Base-by-base conservation (phyloP, 2,797 vertebrate species). In the Propithecus perrieri region DNA sequence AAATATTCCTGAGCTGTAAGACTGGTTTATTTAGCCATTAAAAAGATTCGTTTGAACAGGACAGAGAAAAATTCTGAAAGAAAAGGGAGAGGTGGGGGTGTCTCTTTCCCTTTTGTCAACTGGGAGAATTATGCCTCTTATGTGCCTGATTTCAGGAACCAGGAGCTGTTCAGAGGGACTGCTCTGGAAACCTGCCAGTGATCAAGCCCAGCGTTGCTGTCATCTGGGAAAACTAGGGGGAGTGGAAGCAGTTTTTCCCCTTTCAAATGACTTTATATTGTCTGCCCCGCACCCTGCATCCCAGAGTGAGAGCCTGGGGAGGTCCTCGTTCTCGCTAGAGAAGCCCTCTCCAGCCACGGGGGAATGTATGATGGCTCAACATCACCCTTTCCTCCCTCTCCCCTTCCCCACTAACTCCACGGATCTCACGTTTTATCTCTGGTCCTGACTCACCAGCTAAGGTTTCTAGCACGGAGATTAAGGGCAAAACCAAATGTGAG, bases 401-500 rank as follows among this genome's bases (percentile, higher is more conserved):
- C 17, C 55, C 17, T 15, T 61, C 55, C 22, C 22, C 55, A 9
- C 55, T 24, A 57, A 5, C 65, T 26, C 46, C 33, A 14, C 0
- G 0, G 33, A 4, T 30, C 59, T 76, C 83, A 50, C 0, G 0
- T 57, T 85, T 93, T 71, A 57, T 91, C 87, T 96, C n/a, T 12
- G 43, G 84, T 59, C 33, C 85, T 41, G 67, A 78, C 72, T 85
- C 83, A 84, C 59, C 80, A 94, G 85, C 71, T 85, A 89, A 85
- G 61, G 88, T 78, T 92, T 86, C 94, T 85, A 10, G 63, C 78
- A 74, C 22, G 61, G 80, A 95, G 94, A 96, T 78, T 46, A 35
- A 43, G 61, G 90, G 48, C 41, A 86, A 63, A 79, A 67, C 4
- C 43, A 38, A 84, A 35, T 22, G 55, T 74, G 41, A 55, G 71